Conservation (phyloP, 2,113 vertebrate genomes). For the Piaya cayana region DNA sequence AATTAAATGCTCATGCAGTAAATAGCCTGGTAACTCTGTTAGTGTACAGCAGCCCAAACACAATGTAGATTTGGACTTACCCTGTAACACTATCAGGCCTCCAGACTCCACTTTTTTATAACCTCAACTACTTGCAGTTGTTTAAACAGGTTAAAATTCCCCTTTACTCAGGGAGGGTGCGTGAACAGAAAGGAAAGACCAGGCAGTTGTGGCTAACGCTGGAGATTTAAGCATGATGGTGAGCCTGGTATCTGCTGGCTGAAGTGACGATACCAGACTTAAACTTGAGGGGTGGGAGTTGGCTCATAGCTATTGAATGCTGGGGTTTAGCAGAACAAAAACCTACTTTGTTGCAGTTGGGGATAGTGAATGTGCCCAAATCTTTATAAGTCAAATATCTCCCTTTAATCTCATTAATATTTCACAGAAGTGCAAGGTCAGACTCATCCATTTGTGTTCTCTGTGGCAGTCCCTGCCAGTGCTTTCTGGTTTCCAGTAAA, state of each 20-base stretch:
- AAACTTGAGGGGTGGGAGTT: background rate
- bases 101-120: background rate
- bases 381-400: constrained; percentile 22
- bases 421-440: constrained; percentile 54
- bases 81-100: background rate
- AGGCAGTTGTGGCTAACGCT: fast-evolving
- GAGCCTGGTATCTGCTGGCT: background rate
- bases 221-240: background rate
- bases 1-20: background rate
- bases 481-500: background rate
- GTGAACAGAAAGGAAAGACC: background rate
- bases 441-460: background rate
- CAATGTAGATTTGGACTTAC: background rate
- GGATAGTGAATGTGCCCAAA: constrained; percentile 35
- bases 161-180: background rate
- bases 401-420: constrained; percentile 47
- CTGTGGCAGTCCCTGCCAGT: background rate
- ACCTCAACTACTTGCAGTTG: background rate
- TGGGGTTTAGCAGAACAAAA: constrained; percentile 28
- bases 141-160: background rate
- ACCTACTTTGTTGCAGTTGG: constrained; percentile 18
- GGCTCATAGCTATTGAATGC: background rate
- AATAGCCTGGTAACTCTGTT: background rate
- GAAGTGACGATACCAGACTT: background rate
- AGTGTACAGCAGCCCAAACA: background rate